Conservation (phyloP, 2,888 invertebrate species). For the Linnaemya vulpina region DNA sequence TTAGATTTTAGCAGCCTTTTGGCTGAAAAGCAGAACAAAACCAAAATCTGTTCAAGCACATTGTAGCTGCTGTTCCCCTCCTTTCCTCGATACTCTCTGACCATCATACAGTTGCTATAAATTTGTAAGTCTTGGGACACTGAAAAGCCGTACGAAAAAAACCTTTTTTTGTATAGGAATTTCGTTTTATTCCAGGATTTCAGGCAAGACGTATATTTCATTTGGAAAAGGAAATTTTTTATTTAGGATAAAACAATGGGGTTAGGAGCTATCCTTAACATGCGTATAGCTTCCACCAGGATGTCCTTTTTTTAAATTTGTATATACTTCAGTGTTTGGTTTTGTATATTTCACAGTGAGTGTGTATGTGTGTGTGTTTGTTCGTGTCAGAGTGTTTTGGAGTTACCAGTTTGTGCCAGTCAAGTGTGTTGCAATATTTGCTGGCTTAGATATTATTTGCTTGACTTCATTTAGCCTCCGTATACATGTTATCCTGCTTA, state of each 20-base stretch:
- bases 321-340: not conserved
- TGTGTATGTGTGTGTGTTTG: not conserved
- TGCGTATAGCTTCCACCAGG: conserved; percentile 34
- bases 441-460: conserved; percentile 66
- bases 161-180: conserved; percentile 51
- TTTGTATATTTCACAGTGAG: not conserved
- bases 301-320: conserved; percentile 42
- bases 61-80: not conserved
- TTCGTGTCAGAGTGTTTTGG: no score
- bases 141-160: conserved; percentile 43
- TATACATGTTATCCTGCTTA: conserved; percentile 39
- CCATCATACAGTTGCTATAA: not conserved
- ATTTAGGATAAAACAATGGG: not conserved
- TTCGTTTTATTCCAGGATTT: conserved; percentile 54
- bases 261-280: conserved; percentile 19
- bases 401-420: conserved; percentile 36
- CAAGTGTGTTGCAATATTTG: conserved; percentile 70
- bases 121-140: conserved; percentile 27
- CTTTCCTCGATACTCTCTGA: not conserved
- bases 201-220: conserved; percentile 43
- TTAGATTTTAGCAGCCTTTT: conserved; percentile 57
- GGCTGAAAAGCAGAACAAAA: conserved; percentile 41
- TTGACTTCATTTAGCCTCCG: conserved; percentile 67
- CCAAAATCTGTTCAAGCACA: conserved; percentile 10
- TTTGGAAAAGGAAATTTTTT: not conserved